Percentiles rank a stretch among this genome's conserved stretches.
Evolutionary conservation across 2,113 vertebrate species (phyloP).

Genomic region (Cephalopterus ornatus): DNA sequence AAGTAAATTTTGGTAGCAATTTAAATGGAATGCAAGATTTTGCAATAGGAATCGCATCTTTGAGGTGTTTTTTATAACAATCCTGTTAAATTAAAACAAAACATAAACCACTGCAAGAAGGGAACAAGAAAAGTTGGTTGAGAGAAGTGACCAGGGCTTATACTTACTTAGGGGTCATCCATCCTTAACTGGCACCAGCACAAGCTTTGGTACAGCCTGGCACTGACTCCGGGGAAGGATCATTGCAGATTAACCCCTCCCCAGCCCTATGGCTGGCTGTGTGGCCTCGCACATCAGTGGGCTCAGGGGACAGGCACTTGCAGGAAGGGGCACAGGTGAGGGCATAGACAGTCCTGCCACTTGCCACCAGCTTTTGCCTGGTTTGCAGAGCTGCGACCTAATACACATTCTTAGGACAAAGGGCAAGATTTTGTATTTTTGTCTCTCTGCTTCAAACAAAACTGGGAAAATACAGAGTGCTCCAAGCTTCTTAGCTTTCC

Average conservation of each 20-base stretch:
- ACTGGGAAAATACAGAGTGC: background rate
- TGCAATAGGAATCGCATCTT: slow-evolving; percentile 39
- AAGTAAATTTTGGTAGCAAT: slow-evolving; percentile 55
- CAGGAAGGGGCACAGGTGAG: background rate
- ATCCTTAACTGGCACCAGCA: background rate
- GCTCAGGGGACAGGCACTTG: background rate
- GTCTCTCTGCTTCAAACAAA: background rate
- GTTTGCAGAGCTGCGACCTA: background rate
- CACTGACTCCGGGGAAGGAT: background rate
- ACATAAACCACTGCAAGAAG: background rate
- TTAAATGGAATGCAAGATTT: slow-evolving; percentile 29
- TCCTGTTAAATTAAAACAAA: slow-evolving; percentile 35
- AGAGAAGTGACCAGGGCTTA: background rate
- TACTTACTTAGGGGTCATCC: background rate
- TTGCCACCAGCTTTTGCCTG: background rate
- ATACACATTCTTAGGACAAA: background rate
- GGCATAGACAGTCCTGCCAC: background rate
- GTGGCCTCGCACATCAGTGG: rapidly evolving
- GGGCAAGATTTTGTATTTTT: background rate
- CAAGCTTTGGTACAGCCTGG: background rate
- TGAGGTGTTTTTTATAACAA: slow-evolving; percentile 32
- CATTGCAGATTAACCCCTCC: background rate
- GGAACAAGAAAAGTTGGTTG: slow-evolving; percentile 26
- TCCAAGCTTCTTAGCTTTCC: background rate
- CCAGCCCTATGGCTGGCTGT: rapidly evolving